These are phyloP conservation scores for Sylvia atricapilla DNA, from an alignment of 2,113 vertebrate species.

Conservation along the genomic window DNA sequence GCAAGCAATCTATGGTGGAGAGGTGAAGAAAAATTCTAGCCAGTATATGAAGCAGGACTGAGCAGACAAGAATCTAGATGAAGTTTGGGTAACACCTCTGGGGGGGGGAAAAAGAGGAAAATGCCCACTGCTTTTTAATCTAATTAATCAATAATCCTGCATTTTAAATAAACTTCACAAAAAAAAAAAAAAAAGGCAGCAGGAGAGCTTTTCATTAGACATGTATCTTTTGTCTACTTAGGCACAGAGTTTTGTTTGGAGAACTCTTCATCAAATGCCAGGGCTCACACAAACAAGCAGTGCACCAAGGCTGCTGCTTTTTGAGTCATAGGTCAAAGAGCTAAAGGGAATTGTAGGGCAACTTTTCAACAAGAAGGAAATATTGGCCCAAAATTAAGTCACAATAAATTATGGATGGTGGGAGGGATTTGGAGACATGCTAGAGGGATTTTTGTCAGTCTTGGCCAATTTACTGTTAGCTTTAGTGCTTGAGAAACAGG, in stretches of 20 bases:
- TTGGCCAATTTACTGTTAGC: neutral
- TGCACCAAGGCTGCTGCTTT: neutral
- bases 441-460: neutral
- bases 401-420: neutral
- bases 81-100: neutral
- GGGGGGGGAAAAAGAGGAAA: rapidly evolving
- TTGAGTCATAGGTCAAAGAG: neutral
- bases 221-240: neutral
- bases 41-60: neutral
- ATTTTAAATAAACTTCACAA: neutral
- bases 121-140: neutral
- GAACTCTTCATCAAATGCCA: neutral
- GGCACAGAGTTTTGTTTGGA: neutral
- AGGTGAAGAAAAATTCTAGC: neutral
- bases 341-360: neutral
- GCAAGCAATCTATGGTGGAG: neutral
- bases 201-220: neutral
- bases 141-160: neutral
- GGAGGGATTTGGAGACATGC: neutral
- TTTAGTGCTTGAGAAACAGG: neutral
- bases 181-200: neutral
- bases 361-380: slow-evolving; percentile 1
- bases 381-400: neutral
- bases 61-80: neutral
- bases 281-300: neutral